Base-by-base conservation (phyloP, 2,113 vertebrate genomes). In the Mirza zaza region DNA sequence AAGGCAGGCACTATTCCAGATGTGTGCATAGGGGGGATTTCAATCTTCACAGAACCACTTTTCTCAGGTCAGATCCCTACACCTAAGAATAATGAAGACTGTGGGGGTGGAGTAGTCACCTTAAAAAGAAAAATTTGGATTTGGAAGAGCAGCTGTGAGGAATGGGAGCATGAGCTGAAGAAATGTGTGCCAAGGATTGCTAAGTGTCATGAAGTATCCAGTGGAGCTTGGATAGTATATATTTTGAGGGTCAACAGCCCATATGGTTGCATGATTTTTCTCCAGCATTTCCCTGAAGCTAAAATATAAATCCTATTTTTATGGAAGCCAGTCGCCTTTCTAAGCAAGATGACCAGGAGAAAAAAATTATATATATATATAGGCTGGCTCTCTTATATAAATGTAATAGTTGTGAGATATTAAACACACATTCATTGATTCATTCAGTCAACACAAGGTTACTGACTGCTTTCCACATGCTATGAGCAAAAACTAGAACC, bases 341-440 rank as follows among this genome's bases (percentile, higher is more conserved):
- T 39, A 73, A 91, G 88, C n/a, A 88, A 79, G 42, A 85, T 36
- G 15, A 80, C 39, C 32, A 50, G 34, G 11, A 63, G 25, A 85
- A 77, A 68, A 76, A 90, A 73, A n/a, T n/a, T n/a, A n/a, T n/a
- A n/a, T n/a, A 63, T 25, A 27, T 23, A 50, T 27, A 7, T 50
- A 91, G 81, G 39, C 52, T 71, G 52, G 14, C 9, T 77, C 34
- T 77, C n/a, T 86, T 32, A 68, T 32, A 36, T 45, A 42, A 89
- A 36, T 20, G 8, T 18, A 89, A 86, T 50, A 79, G 11, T 79
- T 67, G 23, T 48, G 48, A 61, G 68, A 87, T 83, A 55, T 67
- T 94, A 94, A 92, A 77, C 68, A 45, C 23, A 83, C 3, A 1
- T 52, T 79, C 48, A 79, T 87, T 67, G 88, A 96, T 90, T 96